Percentiles rank a stretch among this genome's conserved stretches.
Evolutionary conservation across 2,888 invertebrate species (phyloP).

Genomic region (Apeira syringaria): DNA sequence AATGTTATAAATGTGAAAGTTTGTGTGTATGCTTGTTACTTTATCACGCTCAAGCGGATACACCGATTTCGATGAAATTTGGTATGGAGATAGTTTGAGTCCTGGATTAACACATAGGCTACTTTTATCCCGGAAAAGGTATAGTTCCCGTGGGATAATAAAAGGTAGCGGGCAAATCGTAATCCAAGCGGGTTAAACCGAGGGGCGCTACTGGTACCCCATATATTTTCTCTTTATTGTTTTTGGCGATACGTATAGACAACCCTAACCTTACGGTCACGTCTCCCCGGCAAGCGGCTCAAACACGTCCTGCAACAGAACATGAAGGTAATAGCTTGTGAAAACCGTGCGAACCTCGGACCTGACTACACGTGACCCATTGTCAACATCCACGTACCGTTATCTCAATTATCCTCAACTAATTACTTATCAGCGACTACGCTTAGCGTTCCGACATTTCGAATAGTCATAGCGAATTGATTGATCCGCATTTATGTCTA

Average conservation of each 20-base stretch:
- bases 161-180: too few species aligned
- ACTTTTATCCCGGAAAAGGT: too few species aligned
- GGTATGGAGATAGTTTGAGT: too few species aligned
- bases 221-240: too few species aligned
- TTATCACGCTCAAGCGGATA: too few species aligned
- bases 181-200: too few species aligned
- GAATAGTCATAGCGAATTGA: constrained; percentile 24
- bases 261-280: constrained; percentile 38
- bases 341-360: constrained; percentile 67
- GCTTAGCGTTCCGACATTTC: constrained; percentile 39
- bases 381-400: constrained; percentile 59
- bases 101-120: too few species aligned
- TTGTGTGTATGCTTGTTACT: too few species aligned
- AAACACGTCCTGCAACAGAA: constrained; percentile 54
- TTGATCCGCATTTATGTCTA: constrained; percentile 15
- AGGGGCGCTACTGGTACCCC: too few species aligned
- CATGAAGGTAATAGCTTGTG: constrained; percentile 66
- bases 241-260: constrained; percentile 4
- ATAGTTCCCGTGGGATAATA: too few species aligned
- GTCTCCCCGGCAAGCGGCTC: constrained; percentile 33
- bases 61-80: too few species aligned
- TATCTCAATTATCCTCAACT: constrained; percentile 59
- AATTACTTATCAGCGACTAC: constrained; percentile 53
- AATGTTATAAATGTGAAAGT: too few species aligned
- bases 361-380: constrained; percentile 50